Evolutionary conservation across 2,888 invertebrate species (phyloP).

Genomic region (Elegia similella): DNA sequence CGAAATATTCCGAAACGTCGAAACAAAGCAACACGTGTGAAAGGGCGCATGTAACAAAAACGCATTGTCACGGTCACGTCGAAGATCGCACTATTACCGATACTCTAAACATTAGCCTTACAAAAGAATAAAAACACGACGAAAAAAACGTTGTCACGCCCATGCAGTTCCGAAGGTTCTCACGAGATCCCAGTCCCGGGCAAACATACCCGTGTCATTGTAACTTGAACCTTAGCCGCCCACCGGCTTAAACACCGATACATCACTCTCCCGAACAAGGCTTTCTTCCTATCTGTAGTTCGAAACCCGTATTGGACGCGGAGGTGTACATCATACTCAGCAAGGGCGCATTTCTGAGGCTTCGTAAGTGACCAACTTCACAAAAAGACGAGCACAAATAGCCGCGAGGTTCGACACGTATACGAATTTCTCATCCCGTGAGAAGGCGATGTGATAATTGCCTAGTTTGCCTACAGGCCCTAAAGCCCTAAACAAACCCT

Average conservation of each 20-base stretch:
- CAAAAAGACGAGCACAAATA: constrained; percentile 55
- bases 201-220: constrained; percentile 64
- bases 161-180: constrained; percentile 76
- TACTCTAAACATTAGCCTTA: constrained; percentile 63
- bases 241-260: constrained; percentile 36
- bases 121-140: constrained; percentile 56
- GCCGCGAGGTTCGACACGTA: constrained; percentile 68
- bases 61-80: constrained; percentile 75
- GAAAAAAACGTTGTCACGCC: constrained; percentile 77
- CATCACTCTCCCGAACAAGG: constrained; percentile 20
- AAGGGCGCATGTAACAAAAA: constrained; percentile 36
- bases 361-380: constrained; percentile 62
- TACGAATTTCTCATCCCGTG: constrained; percentile 72
- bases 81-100: constrained; percentile 60
- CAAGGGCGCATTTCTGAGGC: constrained; percentile 56
- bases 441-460: constrained; percentile 74
- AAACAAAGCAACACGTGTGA: constrained; percentile 47
- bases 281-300: constrained; percentile 24
- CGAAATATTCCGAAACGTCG: constrained; percentile 17
- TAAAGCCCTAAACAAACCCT: constrained; percentile 64
- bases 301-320: constrained; percentile 44
- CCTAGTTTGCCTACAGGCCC: constrained; percentile 70
- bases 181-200: constrained; percentile 68
- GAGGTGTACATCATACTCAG: constrained; percentile 20
- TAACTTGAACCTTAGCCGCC: constrained; percentile 53